Evolutionary conservation across 2,113 vertebrate genomes (phyloP).

Genomic region (Oryctolagus cuniculus): DNA sequence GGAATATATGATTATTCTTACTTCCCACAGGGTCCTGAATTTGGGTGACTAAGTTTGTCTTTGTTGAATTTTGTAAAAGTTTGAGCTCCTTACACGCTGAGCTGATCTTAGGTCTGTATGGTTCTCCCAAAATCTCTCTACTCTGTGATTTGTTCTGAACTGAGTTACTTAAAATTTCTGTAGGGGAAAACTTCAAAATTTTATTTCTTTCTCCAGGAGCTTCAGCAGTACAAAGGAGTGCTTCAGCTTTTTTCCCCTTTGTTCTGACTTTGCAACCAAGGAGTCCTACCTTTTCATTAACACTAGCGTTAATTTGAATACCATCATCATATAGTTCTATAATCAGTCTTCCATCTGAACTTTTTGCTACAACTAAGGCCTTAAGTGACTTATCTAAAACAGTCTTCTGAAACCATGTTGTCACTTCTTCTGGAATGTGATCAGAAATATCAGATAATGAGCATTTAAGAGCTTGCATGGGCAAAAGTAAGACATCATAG

Average conservation of each 20-base stretch:
- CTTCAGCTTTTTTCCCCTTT: background rate
- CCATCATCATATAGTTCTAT: slow-evolving; percentile 93
- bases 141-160: background rate
- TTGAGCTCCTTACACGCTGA: slow-evolving; percentile 30
- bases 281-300: slow-evolving; percentile 89
- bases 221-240: background rate
- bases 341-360: slow-evolving; percentile 91
- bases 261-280: background rate
- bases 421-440: slow-evolving; percentile 86
- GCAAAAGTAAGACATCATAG: slow-evolving; percentile 91
- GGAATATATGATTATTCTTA: slow-evolving; percentile 22
- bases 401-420: slow-evolving; percentile 91
- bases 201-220: slow-evolving; percentile 50
- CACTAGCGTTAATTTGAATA: slow-evolving; percentile 90
- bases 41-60: background rate
- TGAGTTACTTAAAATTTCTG: background rate
- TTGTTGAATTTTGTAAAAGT: slow-evolving; percentile 45
- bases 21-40: background rate
- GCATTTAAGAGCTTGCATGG: slow-evolving; percentile 95
- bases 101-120: background rate
- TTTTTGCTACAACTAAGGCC: slow-evolving; percentile 92
- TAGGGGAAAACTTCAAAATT: background rate
- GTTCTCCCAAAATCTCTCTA: slow-evolving; percentile 39
- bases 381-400: slow-evolving; percentile 88
- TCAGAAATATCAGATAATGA: slow-evolving; percentile 90